phyloP scores from a whole-genome alignment of 1,140 invertebrate genomes.

The Euura lappo region DNA sequence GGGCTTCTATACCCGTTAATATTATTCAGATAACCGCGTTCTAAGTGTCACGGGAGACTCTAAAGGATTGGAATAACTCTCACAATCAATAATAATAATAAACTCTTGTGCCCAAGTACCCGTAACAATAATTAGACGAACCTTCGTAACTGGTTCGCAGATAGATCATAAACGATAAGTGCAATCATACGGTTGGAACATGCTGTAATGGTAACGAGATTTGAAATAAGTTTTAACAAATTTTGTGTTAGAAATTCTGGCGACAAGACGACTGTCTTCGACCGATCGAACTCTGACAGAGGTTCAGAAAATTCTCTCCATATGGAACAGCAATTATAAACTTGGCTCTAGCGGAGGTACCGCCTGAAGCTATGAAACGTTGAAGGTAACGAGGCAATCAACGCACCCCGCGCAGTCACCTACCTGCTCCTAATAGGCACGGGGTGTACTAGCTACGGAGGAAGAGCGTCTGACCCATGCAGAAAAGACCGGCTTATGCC shows the following conservation, averaged over 20 bases:
- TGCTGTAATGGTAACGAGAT: no score
- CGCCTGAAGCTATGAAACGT: background rate
- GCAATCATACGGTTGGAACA: no score
- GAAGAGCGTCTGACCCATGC: background rate
- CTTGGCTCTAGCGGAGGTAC: background rate
- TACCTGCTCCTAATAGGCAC: background rate
- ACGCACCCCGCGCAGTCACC: slow-evolving; percentile 1
- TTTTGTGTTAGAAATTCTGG: background rate
- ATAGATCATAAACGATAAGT: no score
- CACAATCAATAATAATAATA: no score
- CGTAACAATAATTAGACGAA: no score
- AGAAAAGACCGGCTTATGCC: background rate
- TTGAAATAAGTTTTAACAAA: no score
- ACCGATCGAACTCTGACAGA: background rate
- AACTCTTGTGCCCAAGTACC: no score
- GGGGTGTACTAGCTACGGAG: background rate
- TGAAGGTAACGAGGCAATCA: slow-evolving; percentile 2
- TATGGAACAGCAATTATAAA: slow-evolving; percentile 5
- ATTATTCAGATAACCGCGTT: no score
- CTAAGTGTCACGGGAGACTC: no score
- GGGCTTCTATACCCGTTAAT: no score
- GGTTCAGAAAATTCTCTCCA: background rate
- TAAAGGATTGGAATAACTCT: no score
- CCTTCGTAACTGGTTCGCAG: no score
- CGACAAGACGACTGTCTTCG: background rate